Evolutionary conservation across 2,888 invertebrate species (phyloP).

Genomic region (Andrena chrysosceles): DNA sequence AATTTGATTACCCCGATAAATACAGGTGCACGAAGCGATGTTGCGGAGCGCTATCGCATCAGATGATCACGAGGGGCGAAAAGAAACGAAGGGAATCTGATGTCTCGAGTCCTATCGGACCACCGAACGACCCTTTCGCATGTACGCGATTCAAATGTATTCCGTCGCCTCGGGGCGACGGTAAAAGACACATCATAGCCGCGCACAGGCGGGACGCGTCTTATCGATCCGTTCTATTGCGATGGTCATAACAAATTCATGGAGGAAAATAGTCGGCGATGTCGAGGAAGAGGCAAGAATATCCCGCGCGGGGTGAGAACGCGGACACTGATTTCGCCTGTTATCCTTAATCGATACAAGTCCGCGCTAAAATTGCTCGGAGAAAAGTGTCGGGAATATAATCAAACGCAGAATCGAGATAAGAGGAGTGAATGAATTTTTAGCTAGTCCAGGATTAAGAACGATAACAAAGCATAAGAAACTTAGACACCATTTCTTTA

Average conservation of each 20-base stretch:
- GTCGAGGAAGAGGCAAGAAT: constrained; percentile 9
- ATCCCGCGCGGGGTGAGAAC: neutral
- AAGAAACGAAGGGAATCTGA: constrained; percentile 25
- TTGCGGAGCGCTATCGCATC: neutral
- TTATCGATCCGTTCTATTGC: constrained; percentile 64
- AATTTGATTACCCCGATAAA: neutral
- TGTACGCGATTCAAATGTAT: constrained; percentile 50
- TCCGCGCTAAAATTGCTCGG: neutral
- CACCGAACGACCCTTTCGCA: constrained; percentile 23
- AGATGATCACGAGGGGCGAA: neutral
- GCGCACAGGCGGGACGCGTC: constrained; percentile 49
- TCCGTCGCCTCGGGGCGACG: constrained; percentile 37
- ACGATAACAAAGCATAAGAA: neutral
- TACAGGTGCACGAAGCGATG: no score
- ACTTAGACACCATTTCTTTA: neutral
- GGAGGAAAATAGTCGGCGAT: constrained; percentile 45
- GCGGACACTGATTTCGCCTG: constrained; percentile 28
- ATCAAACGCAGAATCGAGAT: neutral
- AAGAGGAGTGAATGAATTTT: neutral
- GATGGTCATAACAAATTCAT: constrained; percentile 62
- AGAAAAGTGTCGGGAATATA: neutral
- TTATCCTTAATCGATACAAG: constrained; percentile 32
- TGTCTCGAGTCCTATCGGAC: constrained; percentile 26
- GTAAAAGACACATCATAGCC: constrained; percentile 52
- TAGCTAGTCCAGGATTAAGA: neutral